Conservation (phyloP, 2,113 vertebrate species). For the Sialia sialis region DNA sequence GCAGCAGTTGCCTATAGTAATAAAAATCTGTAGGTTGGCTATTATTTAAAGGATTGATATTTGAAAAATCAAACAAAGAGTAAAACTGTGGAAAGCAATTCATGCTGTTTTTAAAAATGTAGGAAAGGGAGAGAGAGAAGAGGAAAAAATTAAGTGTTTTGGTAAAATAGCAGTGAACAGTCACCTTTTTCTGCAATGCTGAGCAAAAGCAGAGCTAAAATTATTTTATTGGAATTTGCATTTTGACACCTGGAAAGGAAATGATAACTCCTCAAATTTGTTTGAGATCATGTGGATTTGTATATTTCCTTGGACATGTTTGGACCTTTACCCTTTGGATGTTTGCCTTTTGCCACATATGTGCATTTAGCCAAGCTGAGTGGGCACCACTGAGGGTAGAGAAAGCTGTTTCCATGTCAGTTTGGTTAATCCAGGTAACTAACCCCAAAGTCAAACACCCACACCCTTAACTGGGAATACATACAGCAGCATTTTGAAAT, state of each 20-base stretch:
- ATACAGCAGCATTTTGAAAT: background rate
- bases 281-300: background rate
- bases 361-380: background rate
- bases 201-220: background rate
- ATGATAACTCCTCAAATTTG: background rate
- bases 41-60: background rate
- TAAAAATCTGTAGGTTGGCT: background rate
- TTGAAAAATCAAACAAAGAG: background rate
- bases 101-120: background rate
- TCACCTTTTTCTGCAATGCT: background rate
- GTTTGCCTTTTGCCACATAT: background rate
- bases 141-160: background rate
- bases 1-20: background rate
- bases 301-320: background rate
- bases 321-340: background rate
- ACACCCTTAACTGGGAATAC: fast-evolving
- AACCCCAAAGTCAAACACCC: background rate
- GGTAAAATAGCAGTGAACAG: background rate
- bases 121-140: background rate
- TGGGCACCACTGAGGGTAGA: background rate
- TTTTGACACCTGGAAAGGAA: background rate
- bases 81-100: background rate
- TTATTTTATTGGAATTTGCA: background rate
- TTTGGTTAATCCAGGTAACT: background rate
- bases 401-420: background rate